Percentiles rank a stretch among this genome's conserved stretches.
Evolutionary conservation across 2,888 invertebrate species (phyloP).

Genomic region (Eilema depressum): DNA sequence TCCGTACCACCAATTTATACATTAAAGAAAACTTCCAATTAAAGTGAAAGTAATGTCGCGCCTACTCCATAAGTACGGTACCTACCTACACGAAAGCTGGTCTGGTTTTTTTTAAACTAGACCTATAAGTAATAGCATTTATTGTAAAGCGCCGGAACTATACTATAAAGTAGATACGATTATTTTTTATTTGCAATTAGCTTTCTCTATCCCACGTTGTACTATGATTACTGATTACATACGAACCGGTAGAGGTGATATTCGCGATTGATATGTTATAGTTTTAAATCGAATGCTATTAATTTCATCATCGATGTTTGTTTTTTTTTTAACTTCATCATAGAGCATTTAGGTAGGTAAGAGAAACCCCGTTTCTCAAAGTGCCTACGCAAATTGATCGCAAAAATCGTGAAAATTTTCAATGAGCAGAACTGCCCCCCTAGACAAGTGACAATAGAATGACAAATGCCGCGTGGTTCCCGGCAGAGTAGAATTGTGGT

Average conservation of each 20-base stretch:
- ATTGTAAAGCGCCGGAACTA: slow-evolving; percentile 28
- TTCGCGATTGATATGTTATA: not conserved
- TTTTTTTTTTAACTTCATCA: not conserved
- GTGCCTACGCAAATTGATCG: too few relatives aligned
- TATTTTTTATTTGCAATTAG: slow-evolving; percentile 23
- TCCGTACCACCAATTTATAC: not conserved
- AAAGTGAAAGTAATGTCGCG: slow-evolving; percentile 3
- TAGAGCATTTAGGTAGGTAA: too few relatives aligned
- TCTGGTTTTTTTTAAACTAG: slow-evolving; percentile 16
- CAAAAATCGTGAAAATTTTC: too few relatives aligned
- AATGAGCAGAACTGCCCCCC: too few relatives aligned
- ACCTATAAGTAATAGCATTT: slow-evolving; percentile 8
- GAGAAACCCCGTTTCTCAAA: too few relatives aligned
- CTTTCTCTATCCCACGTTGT: slow-evolving; percentile 22
- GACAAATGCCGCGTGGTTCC: too few relatives aligned
- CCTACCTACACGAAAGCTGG: not conserved
- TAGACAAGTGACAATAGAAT: too few relatives aligned
- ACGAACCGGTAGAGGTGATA: slow-evolving; percentile 4
- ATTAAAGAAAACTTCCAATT: not conserved
- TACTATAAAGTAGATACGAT: slow-evolving; percentile 20
- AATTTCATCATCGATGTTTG: not conserved
- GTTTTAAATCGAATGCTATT: not conserved
- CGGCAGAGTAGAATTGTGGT: too few relatives aligned
- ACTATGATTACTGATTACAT: slow-evolving; percentile 12
- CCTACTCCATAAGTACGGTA: slow-evolving; percentile 10